A percentile compares a stretch with the other conserved stretches of the same genome.
phyloP scores from a whole-genome alignment of 2,888 invertebrate genomes.

The Theristus sp. region DNA sequence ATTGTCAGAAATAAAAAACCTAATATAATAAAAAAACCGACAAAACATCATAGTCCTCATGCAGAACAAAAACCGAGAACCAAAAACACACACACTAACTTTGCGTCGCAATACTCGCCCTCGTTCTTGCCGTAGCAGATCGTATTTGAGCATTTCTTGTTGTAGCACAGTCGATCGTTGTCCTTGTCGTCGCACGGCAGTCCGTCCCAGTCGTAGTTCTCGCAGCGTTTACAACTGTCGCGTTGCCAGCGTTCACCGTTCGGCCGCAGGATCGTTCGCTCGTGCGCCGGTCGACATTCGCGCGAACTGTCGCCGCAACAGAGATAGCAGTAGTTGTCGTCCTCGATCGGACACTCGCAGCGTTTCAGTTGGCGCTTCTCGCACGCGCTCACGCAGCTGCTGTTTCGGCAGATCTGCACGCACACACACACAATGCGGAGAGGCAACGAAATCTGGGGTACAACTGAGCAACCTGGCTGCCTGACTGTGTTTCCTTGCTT shows the following conservation, averaged over 20 bases:
- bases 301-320: constrained; percentile 9
- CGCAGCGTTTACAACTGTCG: constrained; percentile 23
- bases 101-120: constrained; percentile 24
- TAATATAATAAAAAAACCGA: too few relatives aligned
- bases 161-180: constrained; percentile 21
- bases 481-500: too few relatives aligned
- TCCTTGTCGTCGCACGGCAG: constrained; percentile 28
- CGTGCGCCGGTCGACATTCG: background rate
- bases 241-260: constrained; percentile 29
- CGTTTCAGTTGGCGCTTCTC: constrained; percentile 5
- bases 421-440: too few relatives aligned
- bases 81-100: too few relatives aligned
- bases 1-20: too few relatives aligned
- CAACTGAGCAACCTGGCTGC: too few relatives aligned
- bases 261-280: constrained; percentile 8
- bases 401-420: background rate
- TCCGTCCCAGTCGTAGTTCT: constrained; percentile 22
- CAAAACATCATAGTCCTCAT: too few relatives aligned
- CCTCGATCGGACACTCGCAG: constrained; percentile 25
- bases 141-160: constrained; percentile 22
- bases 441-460: too few relatives aligned
- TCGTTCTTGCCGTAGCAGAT: constrained; percentile 24
- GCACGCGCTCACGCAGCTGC: background rate
- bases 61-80: too few relatives aligned
- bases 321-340: constrained; percentile 28